Conservation (phyloP, 2,113 vertebrate species). For the Cryptotis parvus region DNA sequence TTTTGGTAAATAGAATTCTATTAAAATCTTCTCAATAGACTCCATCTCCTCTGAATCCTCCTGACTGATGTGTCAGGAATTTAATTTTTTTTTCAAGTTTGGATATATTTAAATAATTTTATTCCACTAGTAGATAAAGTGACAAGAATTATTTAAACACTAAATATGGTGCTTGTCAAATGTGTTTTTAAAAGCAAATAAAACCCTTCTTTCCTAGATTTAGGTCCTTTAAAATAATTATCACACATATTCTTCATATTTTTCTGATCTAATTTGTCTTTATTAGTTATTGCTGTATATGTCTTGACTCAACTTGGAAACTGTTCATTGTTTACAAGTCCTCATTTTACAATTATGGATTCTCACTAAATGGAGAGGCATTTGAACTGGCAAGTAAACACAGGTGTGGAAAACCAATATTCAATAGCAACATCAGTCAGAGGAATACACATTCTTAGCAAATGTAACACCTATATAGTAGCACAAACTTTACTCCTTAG, state of each 20-base stretch:
- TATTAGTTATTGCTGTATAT: background rate
- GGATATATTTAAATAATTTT: background rate
- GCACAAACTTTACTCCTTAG: background rate
- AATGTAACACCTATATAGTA: background rate
- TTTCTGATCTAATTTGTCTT: background rate
- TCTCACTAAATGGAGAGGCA: background rate
- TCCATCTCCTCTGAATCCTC: no score
- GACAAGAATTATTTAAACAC: background rate
- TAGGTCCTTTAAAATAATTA: background rate
- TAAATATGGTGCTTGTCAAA: background rate
- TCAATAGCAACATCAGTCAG: background rate
- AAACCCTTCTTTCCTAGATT: background rate
- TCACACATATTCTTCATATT: background rate
- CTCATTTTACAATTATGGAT: background rate
- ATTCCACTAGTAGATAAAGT: background rate
- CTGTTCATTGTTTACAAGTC: background rate
- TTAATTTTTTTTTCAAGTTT: background rate
- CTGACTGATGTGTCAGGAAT: background rate
- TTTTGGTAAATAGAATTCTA: background rate
- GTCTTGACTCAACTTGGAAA: background rate
- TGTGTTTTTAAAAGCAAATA: background rate
- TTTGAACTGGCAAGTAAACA: background rate
- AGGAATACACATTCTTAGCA: conserved; percentile 1
- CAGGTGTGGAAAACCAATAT: background rate
- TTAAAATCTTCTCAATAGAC: background rate